These are phyloP conservation scores for Andrena dorsata DNA, from an alignment of 2,888 invertebrate genomes.

Conservation along the genomic window DNA sequence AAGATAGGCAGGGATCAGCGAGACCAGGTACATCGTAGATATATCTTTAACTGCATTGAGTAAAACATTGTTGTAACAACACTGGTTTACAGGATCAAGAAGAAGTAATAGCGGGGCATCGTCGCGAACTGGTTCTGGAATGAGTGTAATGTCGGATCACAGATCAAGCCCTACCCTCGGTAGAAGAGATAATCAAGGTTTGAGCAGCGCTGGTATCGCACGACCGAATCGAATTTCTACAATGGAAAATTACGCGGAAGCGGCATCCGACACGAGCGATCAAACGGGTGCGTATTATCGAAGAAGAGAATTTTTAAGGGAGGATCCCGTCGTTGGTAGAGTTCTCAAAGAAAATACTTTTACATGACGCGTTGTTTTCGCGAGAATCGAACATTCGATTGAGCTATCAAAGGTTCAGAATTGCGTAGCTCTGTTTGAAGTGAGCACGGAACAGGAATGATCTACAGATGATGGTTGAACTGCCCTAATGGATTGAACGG, in stretches of 20 bases:
- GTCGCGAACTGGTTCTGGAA: slow-evolving; percentile 87
- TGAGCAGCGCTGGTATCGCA: slow-evolving; percentile 68
- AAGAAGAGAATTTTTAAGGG: not conserved
- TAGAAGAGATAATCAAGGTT: slow-evolving; percentile 74
- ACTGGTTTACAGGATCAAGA: slow-evolving; percentile 84
- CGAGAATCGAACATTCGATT: slow-evolving; percentile 11
- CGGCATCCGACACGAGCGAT: slow-evolving; percentile 66
- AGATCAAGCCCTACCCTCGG: slow-evolving; percentile 78
- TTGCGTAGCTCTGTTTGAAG: slow-evolving; percentile 68
- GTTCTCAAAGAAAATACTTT: not conserved
- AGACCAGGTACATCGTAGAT: slow-evolving; percentile 84
- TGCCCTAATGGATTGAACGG: slow-evolving; percentile 81
- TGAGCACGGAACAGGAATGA: slow-evolving; percentile 76
- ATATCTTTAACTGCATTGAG: not conserved
- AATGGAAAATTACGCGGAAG: slow-evolving; percentile 74
- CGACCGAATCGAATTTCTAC: slow-evolving; percentile 68
- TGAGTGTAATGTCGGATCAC: slow-evolving; percentile 86
- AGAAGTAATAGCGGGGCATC: slow-evolving; percentile 87
- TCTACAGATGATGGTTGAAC: slow-evolving; percentile 72
- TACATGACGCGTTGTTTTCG: not conserved
- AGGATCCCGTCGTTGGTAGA: not conserved
- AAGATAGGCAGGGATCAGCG: slow-evolving; percentile 87
- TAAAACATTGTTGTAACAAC: slow-evolving; percentile 13
- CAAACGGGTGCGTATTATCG: slow-evolving; percentile 64
- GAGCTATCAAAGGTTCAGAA: slow-evolving; percentile 57